phyloP scores from a whole-genome alignment of 2,888 invertebrate genomes.

The Ethmia dodecea region DNA sequence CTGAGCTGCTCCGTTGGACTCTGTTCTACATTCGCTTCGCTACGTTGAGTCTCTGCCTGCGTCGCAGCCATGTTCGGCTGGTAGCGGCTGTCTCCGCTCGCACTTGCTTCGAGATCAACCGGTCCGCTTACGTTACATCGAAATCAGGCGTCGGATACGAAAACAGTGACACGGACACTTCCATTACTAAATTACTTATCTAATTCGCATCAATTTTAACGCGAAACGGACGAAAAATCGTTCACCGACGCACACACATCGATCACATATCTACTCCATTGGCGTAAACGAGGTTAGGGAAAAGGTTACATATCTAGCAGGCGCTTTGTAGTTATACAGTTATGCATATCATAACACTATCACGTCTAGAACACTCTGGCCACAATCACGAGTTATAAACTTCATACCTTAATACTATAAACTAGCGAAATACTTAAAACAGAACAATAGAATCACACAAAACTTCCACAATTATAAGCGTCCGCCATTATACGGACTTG shows the following conservation, averaged over 20 bases:
- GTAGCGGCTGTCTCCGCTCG: slow-evolving; percentile 74
- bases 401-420: slow-evolving; percentile 56
- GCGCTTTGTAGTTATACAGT: slow-evolving; percentile 74
- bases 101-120: slow-evolving; percentile 79
- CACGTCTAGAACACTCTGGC: slow-evolving; percentile 58
- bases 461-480: slow-evolving; percentile 76
- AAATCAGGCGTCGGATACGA: slow-evolving; percentile 74
- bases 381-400: slow-evolving; percentile 52
- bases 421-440: slow-evolving; percentile 55
- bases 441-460: slow-evolving; percentile 76
- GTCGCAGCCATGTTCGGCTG: slow-evolving; percentile 89
- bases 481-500: slow-evolving; percentile 76
- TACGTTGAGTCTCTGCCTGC: slow-evolving; percentile 90
- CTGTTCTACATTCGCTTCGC: slow-evolving; percentile 83
- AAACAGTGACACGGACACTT: slow-evolving; percentile 75
- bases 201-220: slow-evolving; percentile 65
- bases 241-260: slow-evolving; percentile 85
- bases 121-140: slow-evolving; percentile 77
- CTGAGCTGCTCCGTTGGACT: slow-evolving; percentile 81
- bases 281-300: slow-evolving; percentile 88
- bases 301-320: slow-evolving; percentile 82
- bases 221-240: slow-evolving; percentile 76
- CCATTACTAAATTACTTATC: slow-evolving; percentile 70
- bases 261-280: slow-evolving; percentile 86
- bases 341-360: slow-evolving; percentile 71